Evolutionary conservation across 2,113 vertebrate genomes (phyloP), one percentile per base, ranked within the genome.

Genomic region (Tenebrosternarchus preto): DNA sequence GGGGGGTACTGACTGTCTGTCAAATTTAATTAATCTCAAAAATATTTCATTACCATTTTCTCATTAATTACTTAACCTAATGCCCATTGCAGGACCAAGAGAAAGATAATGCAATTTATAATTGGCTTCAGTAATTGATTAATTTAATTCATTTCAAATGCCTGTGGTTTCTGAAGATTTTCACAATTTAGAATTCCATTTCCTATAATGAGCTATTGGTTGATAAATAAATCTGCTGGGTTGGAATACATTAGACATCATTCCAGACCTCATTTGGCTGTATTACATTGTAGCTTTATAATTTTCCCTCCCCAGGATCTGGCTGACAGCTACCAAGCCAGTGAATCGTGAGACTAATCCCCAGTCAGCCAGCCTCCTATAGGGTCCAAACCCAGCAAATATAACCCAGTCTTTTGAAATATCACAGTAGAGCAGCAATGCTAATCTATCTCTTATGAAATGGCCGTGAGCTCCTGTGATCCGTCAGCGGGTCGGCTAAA

Each of bases 11-110:
- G 2, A 7, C 27, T 6, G 78, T 74, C 31, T 74, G 78, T 80
- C 78, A 73, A 55, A 74, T 67, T 19, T 71, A 67, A 17, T 80
- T 74, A 56, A 57, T 57, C 60, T 67, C 33, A 53, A 5, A 9
- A 36, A 39, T 56, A 57, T 74, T 67, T 19, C 60, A n/a, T 73
- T 17, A 53, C 20, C 11, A 22, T 56, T 33, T 67, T 60, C 24
- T 75, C 29, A 24, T 67, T 66, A 68, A 68, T 73, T 56, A 24
- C 59, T 53, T 67, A 57, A 68, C 59, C 36, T 29, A 31, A 60
- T 74, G 31, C 20, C 56, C 24, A 17, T 25, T 22, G 53, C 11
- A 22, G 19, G 66, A 6, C 31, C 20, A 20, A 50, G 24, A 43
- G 17, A 25, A 77, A 68, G 50, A 68, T n/a, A n/a, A 36, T 6